These are phyloP conservation scores for Biston stratarius DNA, from an alignment of 2,888 invertebrate species.

Conservation along the genomic window DNA sequence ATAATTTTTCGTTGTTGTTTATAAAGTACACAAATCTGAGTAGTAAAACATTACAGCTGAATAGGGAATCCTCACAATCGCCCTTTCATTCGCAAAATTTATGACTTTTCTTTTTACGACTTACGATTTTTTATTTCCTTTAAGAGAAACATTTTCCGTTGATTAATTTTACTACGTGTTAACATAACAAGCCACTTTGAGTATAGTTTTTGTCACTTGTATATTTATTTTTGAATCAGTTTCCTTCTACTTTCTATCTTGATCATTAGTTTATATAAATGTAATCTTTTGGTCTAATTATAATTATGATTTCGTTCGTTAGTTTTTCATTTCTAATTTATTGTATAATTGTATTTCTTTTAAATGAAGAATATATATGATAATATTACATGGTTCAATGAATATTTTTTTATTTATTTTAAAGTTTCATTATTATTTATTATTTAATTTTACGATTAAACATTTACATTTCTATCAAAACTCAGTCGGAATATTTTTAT, in stretches of 20 bases:
- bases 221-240: neutral
- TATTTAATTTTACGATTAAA: no score
- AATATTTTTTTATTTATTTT: no score
- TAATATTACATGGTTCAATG: no score
- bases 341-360: no score
- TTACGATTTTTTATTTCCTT: conserved; percentile 17
- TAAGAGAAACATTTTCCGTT: conserved; percentile 16
- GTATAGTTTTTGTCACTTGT: conserved; percentile 7
- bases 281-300: neutral
- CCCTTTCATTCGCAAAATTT: conserved; percentile 27
- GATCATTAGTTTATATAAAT: neutral
- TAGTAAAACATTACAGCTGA: conserved; percentile 7
- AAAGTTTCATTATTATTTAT: no score
- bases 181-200: conserved; percentile 23
- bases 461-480: no score
- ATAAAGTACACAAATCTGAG: neutral
- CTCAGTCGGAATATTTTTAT: no score
- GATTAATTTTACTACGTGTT: conserved; percentile 28
- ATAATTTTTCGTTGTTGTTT: conserved; percentile 18
- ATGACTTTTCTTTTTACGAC: conserved; percentile 24
- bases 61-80: conserved; percentile 31
- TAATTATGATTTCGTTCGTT: neutral
- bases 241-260: conserved; percentile 1
- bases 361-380: no score
- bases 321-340: no score